A percentile compares a stretch with the other conserved stretches of the same genome.
Conservation (phyloP, 2,888 invertebrate genomes). For the Ectropis crepuscularia region DNA sequence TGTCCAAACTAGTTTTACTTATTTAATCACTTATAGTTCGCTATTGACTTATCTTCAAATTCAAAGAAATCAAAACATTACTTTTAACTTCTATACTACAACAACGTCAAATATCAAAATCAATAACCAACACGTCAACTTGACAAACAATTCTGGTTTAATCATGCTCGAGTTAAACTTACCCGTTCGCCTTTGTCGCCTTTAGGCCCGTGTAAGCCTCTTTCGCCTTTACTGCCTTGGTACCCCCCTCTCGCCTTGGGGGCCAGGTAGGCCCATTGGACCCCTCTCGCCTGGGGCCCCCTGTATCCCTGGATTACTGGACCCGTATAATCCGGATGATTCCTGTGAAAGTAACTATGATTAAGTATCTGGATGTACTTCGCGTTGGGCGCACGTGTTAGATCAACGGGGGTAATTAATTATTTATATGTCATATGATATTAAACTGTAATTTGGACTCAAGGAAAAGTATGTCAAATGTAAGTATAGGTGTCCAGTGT, state of each 20-base stretch:
- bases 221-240: constrained; percentile 85
- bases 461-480: too few relatives aligned
- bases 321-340: constrained; percentile 80
- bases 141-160: constrained; percentile 33
- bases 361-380: constrained; percentile 47
- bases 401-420: not conserved
- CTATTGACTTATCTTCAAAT: too few relatives aligned
- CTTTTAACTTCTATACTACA: too few relatives aligned
- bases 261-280: constrained; percentile 86
- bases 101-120: constrained; percentile 11
- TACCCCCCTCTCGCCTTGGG: constrained; percentile 88
- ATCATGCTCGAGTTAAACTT: constrained; percentile 65
- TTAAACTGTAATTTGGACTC: too few relatives aligned
- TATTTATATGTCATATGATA: not conserved
- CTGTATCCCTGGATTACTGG: constrained; percentile 84
- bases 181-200: constrained; percentile 91
- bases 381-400: constrained; percentile 2
- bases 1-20: too few relatives aligned
- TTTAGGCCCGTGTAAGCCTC: constrained; percentile 85
- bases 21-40: too few relatives aligned
- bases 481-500: too few relatives aligned
- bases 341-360: constrained; percentile 67
- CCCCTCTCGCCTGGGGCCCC: constrained; percentile 89
- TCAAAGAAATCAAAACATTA: too few relatives aligned
- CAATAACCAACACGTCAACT: constrained; percentile 24